Base-by-base conservation (phyloP, 2,797 vertebrate species). In the Enteromius afrohamiltoni region DNA sequence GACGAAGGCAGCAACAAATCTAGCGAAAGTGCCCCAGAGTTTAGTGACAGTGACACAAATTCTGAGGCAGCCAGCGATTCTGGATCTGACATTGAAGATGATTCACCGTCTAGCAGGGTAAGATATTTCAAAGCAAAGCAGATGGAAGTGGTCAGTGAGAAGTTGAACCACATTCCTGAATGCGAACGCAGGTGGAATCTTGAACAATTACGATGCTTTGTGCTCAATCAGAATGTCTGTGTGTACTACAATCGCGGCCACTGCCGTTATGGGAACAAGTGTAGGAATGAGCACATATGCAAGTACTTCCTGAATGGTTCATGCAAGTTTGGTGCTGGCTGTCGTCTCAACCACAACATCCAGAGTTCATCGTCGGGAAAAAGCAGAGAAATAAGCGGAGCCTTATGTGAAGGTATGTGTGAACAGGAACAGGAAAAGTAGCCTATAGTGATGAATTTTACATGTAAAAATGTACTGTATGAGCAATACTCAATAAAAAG, bases 241-340 rank as follows among this genome's bases (percentile, higher is more conserved):
- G 85, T 2, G 83, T 89, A 81, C 83, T 95, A 94, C 88, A 95
- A 94, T 85, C 55, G 19, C 0, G 85, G 91, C 0, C 0, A 49
- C 47, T 95, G 94, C 71, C 87, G 65, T 21, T 16, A 89, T 0
- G 91, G 89, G 0, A 3, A 2, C 0, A 74, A 23, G 1, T 95
- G 94, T 74, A 3, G 0, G 1, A 85, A 93, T 69, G 19, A 53
- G 68, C 94, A 95, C 21, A 6, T 93, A 11, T 94, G 94, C 86
- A 89, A 87, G 70, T 83, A 90, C 21, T 88, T 74, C 16, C 79
- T 92, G 77, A 79, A 47, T n/a, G 92, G 90, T 58, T 85, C 23
- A 21, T 94, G 94, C 85, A 87, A 70, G 34, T 29, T 91, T 0
- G 91, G 90, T 0, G 45, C 85, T 7, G 31, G 1, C 0, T 95